Conservation (phyloP, 2,888 invertebrate genomes). For the Drosophila neotestacea region DNA sequence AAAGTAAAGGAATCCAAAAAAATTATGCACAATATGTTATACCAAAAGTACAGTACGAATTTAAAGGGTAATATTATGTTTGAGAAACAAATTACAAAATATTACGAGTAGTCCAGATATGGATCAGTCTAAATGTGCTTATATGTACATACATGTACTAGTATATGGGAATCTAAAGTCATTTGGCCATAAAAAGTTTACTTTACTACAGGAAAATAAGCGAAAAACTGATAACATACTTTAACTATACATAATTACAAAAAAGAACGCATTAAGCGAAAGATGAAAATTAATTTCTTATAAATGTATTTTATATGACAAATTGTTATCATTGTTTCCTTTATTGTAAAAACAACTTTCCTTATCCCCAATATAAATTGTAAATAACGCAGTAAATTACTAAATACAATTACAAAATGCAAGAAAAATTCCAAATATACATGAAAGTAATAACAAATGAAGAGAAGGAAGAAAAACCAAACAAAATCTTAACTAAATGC, state of each 20-base stretch:
- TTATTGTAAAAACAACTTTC: conserved; percentile 24
- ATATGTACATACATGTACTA: conserved; percentile 7
- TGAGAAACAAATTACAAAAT: conserved; percentile 23
- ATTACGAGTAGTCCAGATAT: conserved; percentile 26
- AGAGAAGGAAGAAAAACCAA: conserved; percentile 37
- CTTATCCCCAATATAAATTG: conserved; percentile 22
- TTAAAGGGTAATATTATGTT: conserved; percentile 55
- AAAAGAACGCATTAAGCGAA: conserved; percentile 14
- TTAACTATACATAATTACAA: conserved; percentile 27
- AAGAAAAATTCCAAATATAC: conserved; percentile 55
- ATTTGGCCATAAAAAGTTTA: conserved; percentile 57
- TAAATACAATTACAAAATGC: conserved; percentile 35
- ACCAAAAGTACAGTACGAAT: conserved; percentile 62
- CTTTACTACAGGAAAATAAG: conserved; percentile 58
- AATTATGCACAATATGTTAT: conserved; percentile 12
- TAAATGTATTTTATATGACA: conserved; percentile 61
- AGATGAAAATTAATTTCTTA: conserved; percentile 55
- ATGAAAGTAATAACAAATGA: neutral
- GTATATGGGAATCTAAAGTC: conserved; percentile 27
- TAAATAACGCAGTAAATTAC: conserved; percentile 28
- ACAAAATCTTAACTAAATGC: conserved; percentile 43
- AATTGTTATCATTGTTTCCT: conserved; percentile 48
- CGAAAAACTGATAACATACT: conserved; percentile 52
- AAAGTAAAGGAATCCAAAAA: conserved; percentile 13
- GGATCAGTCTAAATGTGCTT: conserved; percentile 67